Conservation (phyloP, 2,888 invertebrate species). For the Andrena minutula region DNA sequence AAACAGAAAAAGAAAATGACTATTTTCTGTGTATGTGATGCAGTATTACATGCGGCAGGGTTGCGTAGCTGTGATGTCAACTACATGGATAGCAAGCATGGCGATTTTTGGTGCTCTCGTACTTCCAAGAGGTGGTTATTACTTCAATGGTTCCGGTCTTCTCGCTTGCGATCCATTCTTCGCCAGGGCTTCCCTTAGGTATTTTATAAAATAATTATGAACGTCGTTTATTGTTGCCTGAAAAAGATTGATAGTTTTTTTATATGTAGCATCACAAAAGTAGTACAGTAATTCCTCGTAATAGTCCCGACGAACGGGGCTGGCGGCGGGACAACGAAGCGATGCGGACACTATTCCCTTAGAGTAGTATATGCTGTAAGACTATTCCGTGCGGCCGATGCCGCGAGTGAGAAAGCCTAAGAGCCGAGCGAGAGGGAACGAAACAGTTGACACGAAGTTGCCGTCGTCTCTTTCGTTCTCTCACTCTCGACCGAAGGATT, state of each 20-base stretch:
- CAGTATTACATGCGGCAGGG: conserved; percentile 88
- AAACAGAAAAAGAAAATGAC: conserved; percentile 49
- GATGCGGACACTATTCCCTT: too few species aligned
- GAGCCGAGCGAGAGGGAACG: too few species aligned
- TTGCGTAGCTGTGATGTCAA: conserved; percentile 93
- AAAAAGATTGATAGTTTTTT: neutral
- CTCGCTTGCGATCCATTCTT: conserved; percentile 96
- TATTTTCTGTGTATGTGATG: conserved; percentile 73
- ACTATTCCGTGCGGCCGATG: too few species aligned
- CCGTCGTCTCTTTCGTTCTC: too few species aligned
- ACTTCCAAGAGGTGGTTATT: conserved; percentile 94
- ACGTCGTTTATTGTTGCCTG: neutral
- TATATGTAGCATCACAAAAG: neutral
- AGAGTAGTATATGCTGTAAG: too few species aligned
- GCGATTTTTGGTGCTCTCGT: conserved; percentile 93
- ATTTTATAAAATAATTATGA: neutral
- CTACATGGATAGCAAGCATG: conserved; percentile 94
- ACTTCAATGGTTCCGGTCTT: conserved; percentile 94
- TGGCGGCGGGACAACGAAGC: too few species aligned
- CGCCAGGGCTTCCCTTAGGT: conserved; percentile 90
- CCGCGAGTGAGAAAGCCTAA: too few species aligned
- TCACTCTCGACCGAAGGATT: too few species aligned
- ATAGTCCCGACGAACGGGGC: too few species aligned
- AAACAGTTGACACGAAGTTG: too few species aligned
- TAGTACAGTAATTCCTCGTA: too few species aligned